Evolutionary conservation across 2,113 vertebrate genomes (phyloP).

Genomic region (Prunella fulvescens): DNA sequence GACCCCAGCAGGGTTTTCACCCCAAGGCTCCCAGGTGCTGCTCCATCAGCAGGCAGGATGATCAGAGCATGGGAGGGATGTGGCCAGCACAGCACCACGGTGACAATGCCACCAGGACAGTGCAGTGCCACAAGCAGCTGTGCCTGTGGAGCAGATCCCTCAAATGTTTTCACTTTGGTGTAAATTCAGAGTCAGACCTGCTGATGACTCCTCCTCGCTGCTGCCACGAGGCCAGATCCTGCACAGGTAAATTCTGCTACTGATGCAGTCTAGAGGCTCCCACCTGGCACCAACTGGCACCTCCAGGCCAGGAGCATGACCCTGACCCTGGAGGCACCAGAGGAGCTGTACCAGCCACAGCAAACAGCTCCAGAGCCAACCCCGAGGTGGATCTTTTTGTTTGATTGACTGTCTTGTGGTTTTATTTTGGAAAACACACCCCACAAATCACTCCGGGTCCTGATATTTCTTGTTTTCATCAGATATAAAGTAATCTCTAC

Average conservation of each 20-base stretch:
- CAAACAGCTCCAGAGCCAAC: not conserved
- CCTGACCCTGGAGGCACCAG: not conserved
- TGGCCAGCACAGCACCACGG: rapidly evolving
- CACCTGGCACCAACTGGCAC: not conserved
- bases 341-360: not conserved
- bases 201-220: not conserved
- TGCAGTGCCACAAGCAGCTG: rapidly evolving
- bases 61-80: not conserved
- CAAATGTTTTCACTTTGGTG: rapidly evolving
- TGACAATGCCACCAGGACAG: not conserved
- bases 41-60: rapidly evolving
- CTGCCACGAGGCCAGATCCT: not conserved
- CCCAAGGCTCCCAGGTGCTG: rapidly evolving
- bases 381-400: rapidly evolving
- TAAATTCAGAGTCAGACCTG: not conserved
- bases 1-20: not conserved
- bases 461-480: not conserved
- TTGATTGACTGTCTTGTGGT: not conserved
- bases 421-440: not conserved
- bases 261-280: not conserved
- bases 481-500: not conserved
- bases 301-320: not conserved
- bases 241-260: not conserved
- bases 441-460: not conserved
- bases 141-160: rapidly evolving